These are phyloP conservation scores for Drosophila falleni DNA, from an alignment of 2,888 invertebrate species.

Conservation along the genomic window DNA sequence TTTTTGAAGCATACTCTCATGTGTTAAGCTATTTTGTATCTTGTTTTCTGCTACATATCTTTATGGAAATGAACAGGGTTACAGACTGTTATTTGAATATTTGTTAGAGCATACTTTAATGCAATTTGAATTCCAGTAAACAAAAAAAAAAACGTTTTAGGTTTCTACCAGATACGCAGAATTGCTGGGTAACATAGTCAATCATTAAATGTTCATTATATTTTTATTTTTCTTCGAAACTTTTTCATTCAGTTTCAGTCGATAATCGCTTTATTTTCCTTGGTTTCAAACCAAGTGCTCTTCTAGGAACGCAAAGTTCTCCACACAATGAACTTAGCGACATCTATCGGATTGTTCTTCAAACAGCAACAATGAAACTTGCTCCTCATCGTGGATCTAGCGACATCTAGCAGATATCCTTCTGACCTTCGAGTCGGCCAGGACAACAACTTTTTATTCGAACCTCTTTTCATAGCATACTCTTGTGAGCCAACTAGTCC, in stretches of 20 bases:
- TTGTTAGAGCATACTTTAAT: background rate
- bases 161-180: no score
- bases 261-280: background rate
- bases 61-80: background rate
- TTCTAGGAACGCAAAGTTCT: background rate
- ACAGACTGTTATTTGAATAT: background rate
- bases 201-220: no score
- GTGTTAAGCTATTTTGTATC: background rate
- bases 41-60: background rate
- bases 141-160: background rate
- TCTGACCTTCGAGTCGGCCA: no score
- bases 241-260: background rate
- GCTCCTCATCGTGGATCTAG: background rate
- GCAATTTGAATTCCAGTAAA: background rate
- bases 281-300: slow-evolving; percentile 8
- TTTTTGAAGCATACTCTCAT: background rate
- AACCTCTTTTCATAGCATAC: background rate
- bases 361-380: no score
- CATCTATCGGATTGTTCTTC: slow-evolving; percentile 10
- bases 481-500: background rate
- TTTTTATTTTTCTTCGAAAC: background rate
- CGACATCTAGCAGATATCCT: background rate
- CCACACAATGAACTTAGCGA: background rate
- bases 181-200: no score
- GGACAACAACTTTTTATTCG: background rate